A percentile compares a stretch with the other conserved stretches of the same genome.
Evolutionary conservation across 2,888 invertebrate species (phyloP).

Genomic region (Thereva nobilitata): DNA sequence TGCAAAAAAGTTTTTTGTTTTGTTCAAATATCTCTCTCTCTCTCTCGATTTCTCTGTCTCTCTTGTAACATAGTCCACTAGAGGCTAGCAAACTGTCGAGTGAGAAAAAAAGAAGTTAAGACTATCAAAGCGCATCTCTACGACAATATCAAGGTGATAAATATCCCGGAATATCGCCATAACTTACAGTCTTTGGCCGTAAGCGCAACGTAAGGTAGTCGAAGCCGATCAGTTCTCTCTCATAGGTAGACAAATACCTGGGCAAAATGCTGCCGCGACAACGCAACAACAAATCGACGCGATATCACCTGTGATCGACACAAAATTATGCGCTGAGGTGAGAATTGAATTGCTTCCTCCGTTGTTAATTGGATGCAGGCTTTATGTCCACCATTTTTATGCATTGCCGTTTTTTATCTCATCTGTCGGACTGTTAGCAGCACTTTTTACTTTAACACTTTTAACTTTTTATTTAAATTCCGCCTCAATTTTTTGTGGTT

Average conservation of each 20-base stretch:
- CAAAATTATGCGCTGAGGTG: conserved; percentile 31
- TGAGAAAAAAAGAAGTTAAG: too few relatives aligned
- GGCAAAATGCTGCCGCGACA: background rate
- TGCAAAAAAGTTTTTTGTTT: too few relatives aligned
- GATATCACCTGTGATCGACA: conserved; percentile 17
- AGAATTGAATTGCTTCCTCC: conserved; percentile 34
- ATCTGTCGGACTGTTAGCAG: background rate
- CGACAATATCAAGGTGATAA: conserved; percentile 5
- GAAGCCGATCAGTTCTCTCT: background rate
- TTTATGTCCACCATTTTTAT: conserved; percentile 26
- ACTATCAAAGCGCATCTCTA: too few relatives aligned
- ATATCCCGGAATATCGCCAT: background rate
- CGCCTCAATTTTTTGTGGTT: background rate
- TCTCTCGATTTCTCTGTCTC: too few relatives aligned
- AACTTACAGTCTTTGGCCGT: background rate
- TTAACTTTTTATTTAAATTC: background rate
- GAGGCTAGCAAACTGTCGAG: too few relatives aligned
- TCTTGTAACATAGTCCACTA: too few relatives aligned
- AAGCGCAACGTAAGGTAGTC: too few relatives aligned
- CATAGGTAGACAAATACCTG: background rate
- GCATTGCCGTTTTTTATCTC: conserved; percentile 7
- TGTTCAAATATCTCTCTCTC: too few relatives aligned
- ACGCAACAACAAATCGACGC: background rate
- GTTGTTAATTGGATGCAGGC: conserved; percentile 26
- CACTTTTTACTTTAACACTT: conserved; percentile 1